These are phyloP conservation scores for Bradypodion pumilum DNA, from an alignment of 2,797 vertebrate genomes.

Conservation along the genomic window DNA sequence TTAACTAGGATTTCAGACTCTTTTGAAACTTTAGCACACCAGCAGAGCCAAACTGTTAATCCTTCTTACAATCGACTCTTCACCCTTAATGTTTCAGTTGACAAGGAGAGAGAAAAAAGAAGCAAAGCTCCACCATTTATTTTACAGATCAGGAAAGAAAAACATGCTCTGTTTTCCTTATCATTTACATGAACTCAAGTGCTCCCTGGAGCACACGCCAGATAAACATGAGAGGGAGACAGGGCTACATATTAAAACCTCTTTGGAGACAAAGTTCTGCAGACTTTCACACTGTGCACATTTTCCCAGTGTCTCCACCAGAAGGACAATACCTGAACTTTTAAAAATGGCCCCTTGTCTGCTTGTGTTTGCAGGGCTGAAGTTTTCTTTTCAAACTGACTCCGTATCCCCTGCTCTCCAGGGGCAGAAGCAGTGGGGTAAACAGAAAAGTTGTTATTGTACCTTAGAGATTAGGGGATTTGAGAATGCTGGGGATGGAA, in stretches of 20 bases:
- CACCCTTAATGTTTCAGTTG: slow-evolving; percentile 43
- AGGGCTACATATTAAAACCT: slow-evolving; percentile 25
- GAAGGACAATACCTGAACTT: slow-evolving; percentile 22
- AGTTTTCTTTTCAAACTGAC: not conserved
- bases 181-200: not conserved
- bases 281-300: slow-evolving; percentile 21
- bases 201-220: slow-evolving; percentile 12
- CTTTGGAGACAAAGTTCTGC: slow-evolving; percentile 20
- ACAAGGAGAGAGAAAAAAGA: slow-evolving; percentile 41
- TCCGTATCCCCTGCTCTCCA: slow-evolving; percentile 12
- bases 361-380: slow-evolving; percentile 23
- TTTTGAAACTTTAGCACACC: not conserved
- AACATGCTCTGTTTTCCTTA: slow-evolving; percentile 33
- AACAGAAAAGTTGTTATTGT: slow-evolving; percentile 25
- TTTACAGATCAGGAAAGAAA: slow-evolving; percentile 33
- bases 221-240: not conserved
- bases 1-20: not conserved
- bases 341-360: slow-evolving; percentile 34
- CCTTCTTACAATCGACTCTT: slow-evolving; percentile 7
- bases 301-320: slow-evolving; percentile 36
- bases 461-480: slow-evolving; percentile 46
- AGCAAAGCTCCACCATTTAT: not conserved
- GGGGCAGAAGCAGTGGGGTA: slow-evolving; percentile 54
- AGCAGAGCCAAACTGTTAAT: slow-evolving; percentile 19
- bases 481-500: slow-evolving; percentile 40